Percentiles rank a stretch among this genome's conserved stretches.
These are phyloP conservation scores for Hyphantria cunea DNA, from an alignment of 1,140 invertebrate genomes.

Conservation along the genomic window DNA sequence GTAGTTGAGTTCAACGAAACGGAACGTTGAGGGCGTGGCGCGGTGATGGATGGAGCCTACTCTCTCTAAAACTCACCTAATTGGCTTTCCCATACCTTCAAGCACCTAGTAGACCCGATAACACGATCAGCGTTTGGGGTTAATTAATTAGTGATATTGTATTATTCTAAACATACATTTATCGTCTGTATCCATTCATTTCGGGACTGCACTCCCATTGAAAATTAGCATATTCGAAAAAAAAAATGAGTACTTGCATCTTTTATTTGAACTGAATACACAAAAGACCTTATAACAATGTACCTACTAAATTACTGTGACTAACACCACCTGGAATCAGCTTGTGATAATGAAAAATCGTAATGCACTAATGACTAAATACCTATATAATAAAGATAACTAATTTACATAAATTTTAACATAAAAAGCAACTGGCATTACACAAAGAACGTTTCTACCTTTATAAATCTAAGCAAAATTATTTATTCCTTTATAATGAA, in stretches of 20 bases:
- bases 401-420: conserved; percentile 18
- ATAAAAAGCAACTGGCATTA: conserved; percentile 17
- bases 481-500: conserved; percentile 12
- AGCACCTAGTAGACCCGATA: conserved; percentile 26
- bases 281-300: too few species aligned
- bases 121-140: conserved; percentile 17
- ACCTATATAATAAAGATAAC: not conserved
- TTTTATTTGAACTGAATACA: too few species aligned
- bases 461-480: conserved; percentile 21
- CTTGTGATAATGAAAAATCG: too few species aligned
- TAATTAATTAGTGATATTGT: conserved; percentile 26
- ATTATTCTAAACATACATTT: too few species aligned
- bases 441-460: conserved; percentile 7
- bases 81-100: conserved; percentile 65
- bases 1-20: conserved; percentile 42
- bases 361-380: too few species aligned
- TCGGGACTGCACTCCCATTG: too few species aligned
- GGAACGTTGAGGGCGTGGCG: conserved; percentile 59
- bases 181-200: too few species aligned
- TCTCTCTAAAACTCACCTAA: conserved; percentile 68
- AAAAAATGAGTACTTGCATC: too few species aligned
- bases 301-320: too few species aligned
- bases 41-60: conserved; percentile 61
- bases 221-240: too few species aligned
- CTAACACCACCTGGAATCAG: too few species aligned